These are phyloP conservation scores for Perdix hodgsoniae DNA, from an alignment of 2,797 vertebrate genomes.

Conservation along the genomic window DNA sequence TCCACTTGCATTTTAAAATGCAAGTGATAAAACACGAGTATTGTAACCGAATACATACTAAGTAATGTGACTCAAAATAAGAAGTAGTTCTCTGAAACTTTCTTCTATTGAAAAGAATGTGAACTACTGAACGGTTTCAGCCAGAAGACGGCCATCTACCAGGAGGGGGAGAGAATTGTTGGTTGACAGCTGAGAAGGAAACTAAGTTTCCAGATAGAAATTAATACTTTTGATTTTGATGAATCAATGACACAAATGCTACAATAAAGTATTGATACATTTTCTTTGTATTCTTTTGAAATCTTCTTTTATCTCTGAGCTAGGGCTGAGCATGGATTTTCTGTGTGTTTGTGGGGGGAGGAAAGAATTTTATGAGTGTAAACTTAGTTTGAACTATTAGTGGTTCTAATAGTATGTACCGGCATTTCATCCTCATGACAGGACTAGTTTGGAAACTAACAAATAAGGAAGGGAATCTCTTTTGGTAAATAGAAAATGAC, in stretches of 20 bases:
- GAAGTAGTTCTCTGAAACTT: neutral
- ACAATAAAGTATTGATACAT: neutral
- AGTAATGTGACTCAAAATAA: neutral
- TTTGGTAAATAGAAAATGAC: neutral
- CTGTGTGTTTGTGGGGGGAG: neutral
- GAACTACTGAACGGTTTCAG: neutral
- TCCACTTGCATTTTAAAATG: neutral
- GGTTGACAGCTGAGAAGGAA: neutral
- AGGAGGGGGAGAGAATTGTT: neutral
- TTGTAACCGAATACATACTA: neutral
- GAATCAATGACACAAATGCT: neutral
- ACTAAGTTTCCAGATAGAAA: neutral
- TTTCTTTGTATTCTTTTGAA: neutral
- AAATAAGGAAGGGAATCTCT: neutral
- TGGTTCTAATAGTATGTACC: neutral
- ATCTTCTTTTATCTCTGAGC: neutral
- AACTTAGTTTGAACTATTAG: neutral
- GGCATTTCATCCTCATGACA: neutral
- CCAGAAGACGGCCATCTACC: neutral
- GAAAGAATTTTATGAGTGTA: neutral
- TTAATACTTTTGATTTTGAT: neutral
- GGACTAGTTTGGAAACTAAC: neutral
- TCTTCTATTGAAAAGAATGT: neutral
- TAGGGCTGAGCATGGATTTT: neutral
- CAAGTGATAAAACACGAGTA: neutral